A percentile compares a stretch with the other conserved stretches of the same genome.
These are phyloP conservation scores for Notarius quadriscutis DNA, from an alignment of 2,113 vertebrate genomes.

Conservation along the genomic window DNA sequence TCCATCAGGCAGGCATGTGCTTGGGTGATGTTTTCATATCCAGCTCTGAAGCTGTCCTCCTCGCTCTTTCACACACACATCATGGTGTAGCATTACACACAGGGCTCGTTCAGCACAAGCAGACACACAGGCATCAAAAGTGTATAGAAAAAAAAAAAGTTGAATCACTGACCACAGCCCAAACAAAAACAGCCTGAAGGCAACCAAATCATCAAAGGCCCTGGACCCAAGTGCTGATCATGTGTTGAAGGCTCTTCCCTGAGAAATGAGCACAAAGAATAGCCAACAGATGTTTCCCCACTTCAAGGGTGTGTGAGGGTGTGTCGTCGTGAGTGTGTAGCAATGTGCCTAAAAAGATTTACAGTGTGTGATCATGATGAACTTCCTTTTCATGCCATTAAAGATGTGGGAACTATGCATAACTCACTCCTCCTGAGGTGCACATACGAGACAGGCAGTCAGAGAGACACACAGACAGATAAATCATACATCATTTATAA, in stretches of 20 bases:
- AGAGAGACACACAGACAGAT: background rate
- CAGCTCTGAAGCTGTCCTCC: slow-evolving; percentile 24
- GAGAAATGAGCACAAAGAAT: slow-evolving; percentile 48
- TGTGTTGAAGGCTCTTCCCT: slow-evolving; percentile 39
- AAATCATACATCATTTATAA: background rate
- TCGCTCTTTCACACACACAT: slow-evolving; percentile 21
- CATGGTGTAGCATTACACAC: slow-evolving; percentile 40
- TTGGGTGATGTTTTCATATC: slow-evolving; percentile 7
- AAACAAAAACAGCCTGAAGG: slow-evolving; percentile 49
- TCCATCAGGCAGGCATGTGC: slow-evolving; percentile 20
- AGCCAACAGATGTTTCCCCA: slow-evolving; percentile 48
- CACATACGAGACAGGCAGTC: background rate
- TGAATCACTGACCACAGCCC: slow-evolving; percentile 42
- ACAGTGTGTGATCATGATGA: slow-evolving; percentile 7
- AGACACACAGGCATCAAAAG: slow-evolving; percentile 27
- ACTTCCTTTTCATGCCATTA: slow-evolving; percentile 2
- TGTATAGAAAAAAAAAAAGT: slow-evolving; percentile 30
- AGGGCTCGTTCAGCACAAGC: slow-evolving; percentile 10
- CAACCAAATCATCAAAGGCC: slow-evolving; percentile 48
- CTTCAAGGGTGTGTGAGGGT: slow-evolving; percentile 2
- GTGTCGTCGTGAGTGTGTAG: slow-evolving; percentile 12
- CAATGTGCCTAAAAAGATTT: slow-evolving; percentile 20
- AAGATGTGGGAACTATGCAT: background rate
- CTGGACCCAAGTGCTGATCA: slow-evolving; percentile 43
- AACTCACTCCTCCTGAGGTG: background rate